phyloP scores from a whole-genome alignment of 2,797 vertebrate genomes.

The Xenopus petersii region DNA sequence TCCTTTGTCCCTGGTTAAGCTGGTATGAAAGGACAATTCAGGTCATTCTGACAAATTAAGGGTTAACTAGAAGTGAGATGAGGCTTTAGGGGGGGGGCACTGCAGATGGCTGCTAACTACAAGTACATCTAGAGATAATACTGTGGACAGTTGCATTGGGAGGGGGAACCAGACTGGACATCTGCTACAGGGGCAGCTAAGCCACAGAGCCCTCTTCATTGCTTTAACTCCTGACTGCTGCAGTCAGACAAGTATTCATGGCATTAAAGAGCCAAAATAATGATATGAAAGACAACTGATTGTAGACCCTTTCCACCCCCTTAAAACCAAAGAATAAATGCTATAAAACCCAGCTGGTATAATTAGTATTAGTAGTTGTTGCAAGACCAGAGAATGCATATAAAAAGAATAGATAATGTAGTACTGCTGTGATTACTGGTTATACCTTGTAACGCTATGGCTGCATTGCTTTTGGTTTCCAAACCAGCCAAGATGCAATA shows the following conservation, averaged over 20 bases:
- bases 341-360: no score
- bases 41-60: constrained; percentile 16
- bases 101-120: constrained; percentile 43
- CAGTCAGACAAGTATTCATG: not conserved
- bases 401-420: no score
- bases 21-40: constrained; percentile 7
- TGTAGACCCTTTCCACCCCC: no score
- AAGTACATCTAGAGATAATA: constrained; percentile 48
- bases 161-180: constrained; percentile 17
- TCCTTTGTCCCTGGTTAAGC: not conserved
- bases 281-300: no score
- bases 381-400: no score
- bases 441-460: no score
- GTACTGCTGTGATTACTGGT: no score
- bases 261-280: not conserved
- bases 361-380: no score
- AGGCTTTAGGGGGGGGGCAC: not conserved
- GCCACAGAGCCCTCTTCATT: constrained; percentile 1
- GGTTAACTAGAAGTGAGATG: constrained; percentile 27
- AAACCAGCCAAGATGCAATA: no score
- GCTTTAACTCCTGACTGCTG: constrained; percentile 4
- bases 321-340: no score
- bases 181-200: constrained; percentile 20
- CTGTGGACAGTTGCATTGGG: constrained; percentile 7
- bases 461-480: no score